These are phyloP conservation scores for Tarsius wallacei DNA, from an alignment of 2,797 vertebrate genomes.

Conservation along the genomic window DNA sequence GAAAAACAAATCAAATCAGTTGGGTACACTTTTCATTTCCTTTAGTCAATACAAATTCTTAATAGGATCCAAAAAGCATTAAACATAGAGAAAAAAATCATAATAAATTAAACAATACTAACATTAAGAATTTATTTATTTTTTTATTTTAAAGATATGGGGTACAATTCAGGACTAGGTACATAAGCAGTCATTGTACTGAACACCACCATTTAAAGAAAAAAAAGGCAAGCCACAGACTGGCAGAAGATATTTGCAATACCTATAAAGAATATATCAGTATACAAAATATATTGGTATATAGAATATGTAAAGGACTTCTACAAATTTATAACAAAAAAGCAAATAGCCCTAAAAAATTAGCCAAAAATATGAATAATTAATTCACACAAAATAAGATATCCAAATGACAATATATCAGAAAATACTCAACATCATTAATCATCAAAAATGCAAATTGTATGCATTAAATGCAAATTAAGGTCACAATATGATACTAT, in stretches of 20 bases:
- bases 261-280: background rate
- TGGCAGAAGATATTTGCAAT: background rate
- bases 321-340: slow-evolving; percentile 14
- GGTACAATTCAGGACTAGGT: no score
- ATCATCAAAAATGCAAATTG: background rate
- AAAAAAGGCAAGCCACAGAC: background rate
- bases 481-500: background rate
- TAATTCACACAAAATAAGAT: background rate
- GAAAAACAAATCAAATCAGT: slow-evolving; percentile 1
- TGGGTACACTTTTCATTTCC: slow-evolving; percentile 19
- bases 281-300: background rate
- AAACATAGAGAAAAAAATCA: slow-evolving; percentile 5
- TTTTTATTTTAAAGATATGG: no score
- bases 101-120: background rate
- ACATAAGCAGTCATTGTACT: background rate
- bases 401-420: background rate
- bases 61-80: background rate
- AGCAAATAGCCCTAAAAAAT: background rate
- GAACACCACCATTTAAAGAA: slow-evolving; percentile 13
- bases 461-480: slow-evolving; percentile 12
- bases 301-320: background rate
- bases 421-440: background rate
- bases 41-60: background rate
- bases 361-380: background rate
- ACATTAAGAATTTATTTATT: background rate